phyloP scores from a whole-genome alignment of 2,797 vertebrate genomes.

The Rhynchotus rufescens region DNA sequence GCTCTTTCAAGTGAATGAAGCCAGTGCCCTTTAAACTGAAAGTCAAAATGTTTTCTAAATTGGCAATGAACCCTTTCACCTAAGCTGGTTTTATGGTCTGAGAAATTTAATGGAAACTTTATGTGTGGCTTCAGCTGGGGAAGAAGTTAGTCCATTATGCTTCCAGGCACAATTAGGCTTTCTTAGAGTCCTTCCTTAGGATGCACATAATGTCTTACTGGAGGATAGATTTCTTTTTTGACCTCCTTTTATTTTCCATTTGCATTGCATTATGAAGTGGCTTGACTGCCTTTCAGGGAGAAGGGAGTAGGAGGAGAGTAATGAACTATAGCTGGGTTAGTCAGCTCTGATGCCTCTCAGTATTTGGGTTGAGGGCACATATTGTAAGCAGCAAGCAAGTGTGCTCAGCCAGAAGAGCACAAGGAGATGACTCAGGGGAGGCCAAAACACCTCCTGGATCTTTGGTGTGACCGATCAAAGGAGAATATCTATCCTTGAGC shows the following conservation, averaged over 20 bases:
- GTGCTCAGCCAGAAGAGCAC: accelerated
- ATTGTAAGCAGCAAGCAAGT: background rate
- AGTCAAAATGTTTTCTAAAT: background rate
- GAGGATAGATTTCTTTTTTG: background rate
- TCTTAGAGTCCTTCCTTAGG: background rate
- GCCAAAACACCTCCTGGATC: background rate
- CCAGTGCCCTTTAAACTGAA: background rate
- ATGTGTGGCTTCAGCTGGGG: background rate
- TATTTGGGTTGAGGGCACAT: background rate
- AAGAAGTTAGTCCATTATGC: background rate
- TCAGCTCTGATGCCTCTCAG: background rate
- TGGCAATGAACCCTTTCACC: background rate
- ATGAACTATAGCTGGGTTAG: background rate
- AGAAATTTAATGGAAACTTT: background rate
- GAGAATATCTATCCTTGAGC: background rate
- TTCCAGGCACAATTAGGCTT: background rate
- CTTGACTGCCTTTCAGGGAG: background rate
- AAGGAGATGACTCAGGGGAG: accelerated
- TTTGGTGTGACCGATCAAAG: background rate
- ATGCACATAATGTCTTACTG: background rate
- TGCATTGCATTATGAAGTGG: background rate
- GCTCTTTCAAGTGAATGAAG: background rate
- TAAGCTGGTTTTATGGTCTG: background rate
- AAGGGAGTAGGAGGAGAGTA: background rate
- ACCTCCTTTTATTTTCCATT: background rate